A percentile compares a stretch with the other conserved stretches of the same genome.
Evolutionary conservation across 2,888 invertebrate species (phyloP).

Genomic region (Melitaea athalia): DNA sequence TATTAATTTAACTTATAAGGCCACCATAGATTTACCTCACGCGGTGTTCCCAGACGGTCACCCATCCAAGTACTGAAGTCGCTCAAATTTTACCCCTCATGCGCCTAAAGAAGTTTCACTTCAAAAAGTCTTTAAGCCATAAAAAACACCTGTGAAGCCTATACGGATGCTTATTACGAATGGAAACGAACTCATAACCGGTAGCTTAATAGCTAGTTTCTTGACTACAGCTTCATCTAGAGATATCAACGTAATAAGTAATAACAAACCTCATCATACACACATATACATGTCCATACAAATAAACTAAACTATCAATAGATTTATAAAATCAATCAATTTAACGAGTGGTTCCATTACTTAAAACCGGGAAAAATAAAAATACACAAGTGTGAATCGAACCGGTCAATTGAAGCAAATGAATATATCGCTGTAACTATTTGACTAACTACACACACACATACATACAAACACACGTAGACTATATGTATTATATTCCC

Average conservation of each 20-base stretch:
- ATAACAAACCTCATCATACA: neutral
- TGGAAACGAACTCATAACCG: too few species aligned
- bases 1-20: too few species aligned
- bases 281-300: neutral
- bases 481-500: neutral
- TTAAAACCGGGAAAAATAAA: slow-evolving; percentile 34
- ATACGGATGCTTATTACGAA: too few species aligned
- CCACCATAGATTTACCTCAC: too few species aligned
- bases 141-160: too few species aligned
- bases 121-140: too few species aligned
- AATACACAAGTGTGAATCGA: slow-evolving; percentile 28
- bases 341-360: slow-evolving; percentile 31
- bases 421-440: slow-evolving; percentile 25
- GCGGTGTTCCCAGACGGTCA: too few species aligned
- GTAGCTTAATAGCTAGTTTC: too few species aligned
- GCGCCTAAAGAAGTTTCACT: too few species aligned
- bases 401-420: slow-evolving; percentile 33
- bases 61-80: too few species aligned
- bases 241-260: neutral
- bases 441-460: too few species aligned
- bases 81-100: too few species aligned
- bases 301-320: slow-evolving; percentile 25
- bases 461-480: neutral
- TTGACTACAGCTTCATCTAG: neutral
- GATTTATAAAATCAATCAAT: slow-evolving; percentile 33